A percentile compares a stretch with the other conserved stretches of the same genome.
Conservation (phyloP, 2,888 invertebrate genomes). For the Caenorhabditis sinica region DNA sequence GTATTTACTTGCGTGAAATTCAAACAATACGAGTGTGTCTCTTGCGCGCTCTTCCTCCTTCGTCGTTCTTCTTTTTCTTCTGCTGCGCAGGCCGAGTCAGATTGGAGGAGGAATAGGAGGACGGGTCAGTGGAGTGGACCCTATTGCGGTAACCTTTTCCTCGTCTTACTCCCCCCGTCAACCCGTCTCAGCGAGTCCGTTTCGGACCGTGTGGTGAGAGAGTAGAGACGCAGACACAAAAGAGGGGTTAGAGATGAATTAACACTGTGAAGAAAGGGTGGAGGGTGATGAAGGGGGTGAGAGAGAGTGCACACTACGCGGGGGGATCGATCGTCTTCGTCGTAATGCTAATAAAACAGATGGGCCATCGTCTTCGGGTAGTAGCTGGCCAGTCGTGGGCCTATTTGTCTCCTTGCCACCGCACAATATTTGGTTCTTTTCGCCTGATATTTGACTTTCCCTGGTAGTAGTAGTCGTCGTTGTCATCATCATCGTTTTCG, state of each 20-base stretch:
- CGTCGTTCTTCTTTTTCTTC: not conserved
- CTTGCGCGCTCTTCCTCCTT: not conserved
- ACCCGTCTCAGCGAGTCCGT: constrained; percentile 42
- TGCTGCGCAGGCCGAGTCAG: constrained; percentile 37
- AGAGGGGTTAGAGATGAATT: constrained; percentile 52
- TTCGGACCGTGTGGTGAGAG: constrained; percentile 43
- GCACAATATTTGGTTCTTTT: constrained; percentile 58
- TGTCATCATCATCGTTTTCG: constrained; percentile 27
- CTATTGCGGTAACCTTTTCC: constrained; percentile 60
- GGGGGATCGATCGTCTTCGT: constrained; percentile 63
- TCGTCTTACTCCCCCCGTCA: constrained; percentile 28
- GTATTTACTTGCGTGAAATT: constrained; percentile 52
- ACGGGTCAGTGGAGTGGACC: constrained; percentile 48
- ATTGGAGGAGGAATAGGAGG: constrained; percentile 18
- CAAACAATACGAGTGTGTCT: constrained; percentile 35
- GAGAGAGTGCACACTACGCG: constrained; percentile 51
- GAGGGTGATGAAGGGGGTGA: constrained; percentile 24
- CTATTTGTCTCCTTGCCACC: constrained; percentile 52
- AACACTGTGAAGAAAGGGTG: constrained; percentile 25
- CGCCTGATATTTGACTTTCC: constrained; percentile 46
- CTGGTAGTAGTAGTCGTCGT: constrained; percentile 28
- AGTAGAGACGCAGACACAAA: constrained; percentile 44
- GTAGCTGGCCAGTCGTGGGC: constrained; percentile 12
- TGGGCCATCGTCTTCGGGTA: constrained; percentile 59
- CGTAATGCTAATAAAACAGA: constrained; percentile 73